Conservation (phyloP, 2,888 invertebrate genomes). For the Galerucella pusilla region DNA sequence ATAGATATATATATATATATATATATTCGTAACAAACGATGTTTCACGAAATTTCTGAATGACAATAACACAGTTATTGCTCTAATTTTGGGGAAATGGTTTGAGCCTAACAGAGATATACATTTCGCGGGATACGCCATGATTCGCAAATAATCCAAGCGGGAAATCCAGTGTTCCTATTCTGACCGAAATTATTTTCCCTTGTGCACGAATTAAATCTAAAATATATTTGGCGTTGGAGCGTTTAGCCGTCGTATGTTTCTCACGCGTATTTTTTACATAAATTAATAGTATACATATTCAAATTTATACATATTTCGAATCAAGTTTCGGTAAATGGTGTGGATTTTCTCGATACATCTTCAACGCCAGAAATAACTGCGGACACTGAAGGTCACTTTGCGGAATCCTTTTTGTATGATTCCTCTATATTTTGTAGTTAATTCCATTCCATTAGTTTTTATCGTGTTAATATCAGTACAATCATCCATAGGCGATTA, state of each 20-base stretch:
- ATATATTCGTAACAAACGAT: slow-evolving; percentile 28
- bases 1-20: not conserved
- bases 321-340: no score
- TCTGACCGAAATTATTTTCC: slow-evolving; percentile 32
- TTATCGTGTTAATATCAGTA: no score
- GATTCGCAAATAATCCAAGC: slow-evolving; percentile 34
- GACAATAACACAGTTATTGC: slow-evolving; percentile 30
- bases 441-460: no score
- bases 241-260: no score
- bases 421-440: no score
- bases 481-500: no score
- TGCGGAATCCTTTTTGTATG: no score
- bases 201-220: slow-evolving; percentile 27
- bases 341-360: no score
- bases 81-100: slow-evolving; percentile 33
- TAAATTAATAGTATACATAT: not conserved
- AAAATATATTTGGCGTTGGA: slow-evolving; percentile 17
- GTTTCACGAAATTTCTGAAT: slow-evolving; percentile 32
- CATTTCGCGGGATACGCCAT: slow-evolving; percentile 32
- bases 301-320: no score
- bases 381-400: no score
- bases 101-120: slow-evolving; percentile 32
- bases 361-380: no score
- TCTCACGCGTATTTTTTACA: not conserved
- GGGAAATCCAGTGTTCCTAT: slow-evolving; percentile 33